Percentiles rank a stretch among this genome's conserved stretches.
Evolutionary conservation across 2,113 vertebrate genomes (phyloP).

Genomic region (Daphoenositta chrysoptera): DNA sequence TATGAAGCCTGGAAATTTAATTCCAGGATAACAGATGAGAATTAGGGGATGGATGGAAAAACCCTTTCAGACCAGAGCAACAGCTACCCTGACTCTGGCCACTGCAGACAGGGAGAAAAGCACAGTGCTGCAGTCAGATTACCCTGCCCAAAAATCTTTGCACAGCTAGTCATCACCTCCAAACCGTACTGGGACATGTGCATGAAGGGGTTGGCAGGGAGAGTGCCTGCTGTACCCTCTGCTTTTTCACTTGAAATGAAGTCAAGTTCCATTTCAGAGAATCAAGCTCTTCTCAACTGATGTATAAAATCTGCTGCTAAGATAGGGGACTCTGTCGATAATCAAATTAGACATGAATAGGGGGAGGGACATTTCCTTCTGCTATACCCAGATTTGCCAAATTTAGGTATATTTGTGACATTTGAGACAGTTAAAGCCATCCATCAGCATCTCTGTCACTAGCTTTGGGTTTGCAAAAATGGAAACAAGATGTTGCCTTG

Average conservation of each 20-base stretch:
- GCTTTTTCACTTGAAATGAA: slow-evolving; percentile 36
- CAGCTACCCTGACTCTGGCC: not conserved
- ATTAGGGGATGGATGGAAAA: not conserved
- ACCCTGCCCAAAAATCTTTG: not conserved
- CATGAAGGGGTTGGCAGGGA: not conserved
- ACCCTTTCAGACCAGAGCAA: not conserved
- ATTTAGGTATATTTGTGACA: slow-evolving; percentile 45
- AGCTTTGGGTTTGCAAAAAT: slow-evolving; percentile 7
- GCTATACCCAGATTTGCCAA: slow-evolving; percentile 18
- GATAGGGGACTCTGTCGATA: not conserved
- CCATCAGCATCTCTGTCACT: slow-evolving; percentile 53
- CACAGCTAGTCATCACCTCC: not conserved
- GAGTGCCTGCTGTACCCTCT: not conserved
- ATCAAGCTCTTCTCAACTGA: not conserved
- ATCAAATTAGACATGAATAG: slow-evolving; percentile 40
- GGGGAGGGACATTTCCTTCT: slow-evolving; percentile 35
- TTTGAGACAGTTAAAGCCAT: slow-evolving; percentile 46
- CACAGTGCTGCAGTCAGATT: not conserved
- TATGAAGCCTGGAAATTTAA: not conserved
- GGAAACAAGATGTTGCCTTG: slow-evolving; percentile 53
- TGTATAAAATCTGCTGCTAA: slow-evolving; percentile 34
- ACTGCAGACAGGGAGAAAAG: not conserved
- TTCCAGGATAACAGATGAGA: not conserved
- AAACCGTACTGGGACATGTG: not conserved
- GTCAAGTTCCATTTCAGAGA: not conserved